Percentiles rank a stretch among this genome's conserved stretches.
Evolutionary conservation across 2,888 invertebrate genomes (phyloP).

Genomic region (Dasypogon diadema): DNA sequence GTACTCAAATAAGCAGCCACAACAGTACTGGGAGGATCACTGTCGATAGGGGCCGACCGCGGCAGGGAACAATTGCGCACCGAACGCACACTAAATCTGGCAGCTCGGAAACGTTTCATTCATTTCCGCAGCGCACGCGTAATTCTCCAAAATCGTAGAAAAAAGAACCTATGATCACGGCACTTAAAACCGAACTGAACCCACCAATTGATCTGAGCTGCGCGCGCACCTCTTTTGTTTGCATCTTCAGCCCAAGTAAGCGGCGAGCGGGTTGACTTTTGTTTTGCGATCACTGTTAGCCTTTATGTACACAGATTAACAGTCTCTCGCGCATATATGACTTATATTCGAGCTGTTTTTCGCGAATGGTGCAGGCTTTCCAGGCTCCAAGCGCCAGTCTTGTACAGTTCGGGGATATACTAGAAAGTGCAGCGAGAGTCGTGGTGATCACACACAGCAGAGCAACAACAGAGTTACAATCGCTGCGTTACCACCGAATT

Average conservation of each 20-base stretch:
- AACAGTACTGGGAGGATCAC: too few relatives aligned
- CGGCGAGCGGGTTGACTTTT: slow-evolving; percentile 32
- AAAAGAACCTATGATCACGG: slow-evolving; percentile 60
- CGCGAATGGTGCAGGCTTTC: slow-evolving; percentile 14
- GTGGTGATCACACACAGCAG: slow-evolving; percentile 36
- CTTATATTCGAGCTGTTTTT: slow-evolving; percentile 27
- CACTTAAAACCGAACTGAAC: slow-evolving; percentile 44
- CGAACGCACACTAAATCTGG: too few relatives aligned
- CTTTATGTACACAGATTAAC: slow-evolving; percentile 36
- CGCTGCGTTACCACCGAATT: slow-evolving; percentile 49
- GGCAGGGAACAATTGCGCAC: too few relatives aligned
- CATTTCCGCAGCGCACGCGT: neutral
- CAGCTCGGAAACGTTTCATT: neutral
- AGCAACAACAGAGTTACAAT: slow-evolving; percentile 10
- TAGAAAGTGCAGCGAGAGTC: slow-evolving; percentile 24
- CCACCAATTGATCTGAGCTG: slow-evolving; percentile 42
- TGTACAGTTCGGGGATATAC: neutral
- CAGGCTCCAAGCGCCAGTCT: neutral
- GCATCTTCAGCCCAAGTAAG: slow-evolving; percentile 49
- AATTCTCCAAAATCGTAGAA: slow-evolving; percentile 1
- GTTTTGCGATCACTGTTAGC: slow-evolving; percentile 39
- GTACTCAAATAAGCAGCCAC: neutral
- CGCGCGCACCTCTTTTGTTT: slow-evolving; percentile 49
- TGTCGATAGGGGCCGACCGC: too few relatives aligned
- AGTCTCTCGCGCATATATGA: slow-evolving; percentile 36